A percentile compares a stretch with the other conserved stretches of the same genome.
These are phyloP conservation scores for Rhinichthys klamathensis DNA, from an alignment of 2,113 vertebrate genomes.

Conservation along the genomic window DNA sequence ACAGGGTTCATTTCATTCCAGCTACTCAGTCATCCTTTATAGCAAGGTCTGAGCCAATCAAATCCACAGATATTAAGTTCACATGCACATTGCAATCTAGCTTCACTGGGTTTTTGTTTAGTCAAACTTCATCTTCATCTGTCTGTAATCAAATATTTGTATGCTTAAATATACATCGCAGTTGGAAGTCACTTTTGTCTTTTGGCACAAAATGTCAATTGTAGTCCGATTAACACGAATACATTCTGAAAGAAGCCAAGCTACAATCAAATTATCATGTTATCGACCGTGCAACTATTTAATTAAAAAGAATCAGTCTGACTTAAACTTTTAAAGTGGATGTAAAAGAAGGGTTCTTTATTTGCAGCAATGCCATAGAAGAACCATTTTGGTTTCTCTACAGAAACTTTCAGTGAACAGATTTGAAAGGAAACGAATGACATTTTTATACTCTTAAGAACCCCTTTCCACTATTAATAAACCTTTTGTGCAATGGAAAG, in stretches of 20 bases:
- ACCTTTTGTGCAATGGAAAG: not conserved
- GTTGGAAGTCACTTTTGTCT: not conserved
- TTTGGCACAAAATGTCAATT: not conserved
- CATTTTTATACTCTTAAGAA: not conserved
- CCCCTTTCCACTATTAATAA: not conserved
- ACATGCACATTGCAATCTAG: not conserved
- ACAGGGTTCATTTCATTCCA: slow-evolving; percentile 17
- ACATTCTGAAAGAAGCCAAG: not conserved
- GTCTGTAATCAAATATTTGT: not conserved
- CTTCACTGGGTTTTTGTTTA: not conserved
- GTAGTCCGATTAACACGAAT: not conserved
- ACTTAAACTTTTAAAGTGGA: not conserved
- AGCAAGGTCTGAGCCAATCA: not conserved
- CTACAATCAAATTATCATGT: not conserved
- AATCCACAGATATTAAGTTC: not conserved
- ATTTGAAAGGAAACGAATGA: not conserved
- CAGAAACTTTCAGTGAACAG: not conserved
- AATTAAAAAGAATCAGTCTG: no score
- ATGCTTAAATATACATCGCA: not conserved
- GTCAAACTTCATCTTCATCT: not conserved
- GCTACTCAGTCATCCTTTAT: slow-evolving; percentile 24
- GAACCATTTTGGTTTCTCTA: not conserved
- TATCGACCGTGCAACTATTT: not conserved
- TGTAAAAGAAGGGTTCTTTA: not conserved
- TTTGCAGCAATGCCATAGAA: not conserved